Percentiles rank a stretch among this genome's conserved stretches.
Evolutionary conservation across 2,797 vertebrate genomes (phyloP).

Genomic region (Lateolabrax maculatus): DNA sequence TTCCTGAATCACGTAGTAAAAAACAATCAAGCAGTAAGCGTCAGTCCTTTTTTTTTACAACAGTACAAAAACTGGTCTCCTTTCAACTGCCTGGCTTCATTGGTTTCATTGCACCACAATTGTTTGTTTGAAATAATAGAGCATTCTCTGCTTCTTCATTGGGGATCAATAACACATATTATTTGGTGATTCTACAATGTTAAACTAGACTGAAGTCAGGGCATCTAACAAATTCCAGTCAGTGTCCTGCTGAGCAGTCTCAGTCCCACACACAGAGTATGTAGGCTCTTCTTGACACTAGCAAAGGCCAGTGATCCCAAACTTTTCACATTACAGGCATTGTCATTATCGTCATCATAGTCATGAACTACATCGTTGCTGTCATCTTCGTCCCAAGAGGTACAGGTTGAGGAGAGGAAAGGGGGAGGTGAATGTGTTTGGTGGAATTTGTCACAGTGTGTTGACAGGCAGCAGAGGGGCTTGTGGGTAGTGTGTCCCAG

Average conservation of each 20-base stretch:
- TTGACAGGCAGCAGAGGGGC: conserved; percentile 57
- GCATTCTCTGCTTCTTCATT: conserved; percentile 23
- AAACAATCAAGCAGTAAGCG: conserved; percentile 24
- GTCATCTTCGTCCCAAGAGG: conserved; percentile 30
- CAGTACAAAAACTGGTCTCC: conserved; percentile 40
- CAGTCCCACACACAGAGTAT: conserved; percentile 38
- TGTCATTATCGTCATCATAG: conserved; percentile 54
- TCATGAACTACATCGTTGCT: conserved; percentile 32
- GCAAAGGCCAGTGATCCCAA: conserved; percentile 58
- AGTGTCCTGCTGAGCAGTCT: conserved; percentile 32
- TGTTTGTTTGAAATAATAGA: conserved; percentile 28
- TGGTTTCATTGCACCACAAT: conserved; percentile 35
- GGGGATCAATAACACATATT: conserved; percentile 37
- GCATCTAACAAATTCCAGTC: conserved; percentile 28
- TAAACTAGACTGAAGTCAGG: conserved; percentile 42
- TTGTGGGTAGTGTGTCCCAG: conserved; percentile 43
- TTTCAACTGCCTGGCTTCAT: conserved; percentile 41
- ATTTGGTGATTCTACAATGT: conserved; percentile 48
- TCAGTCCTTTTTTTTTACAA: conserved; percentile 54
- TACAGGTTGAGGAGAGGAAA: conserved; percentile 20
- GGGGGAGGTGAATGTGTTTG: neutral
- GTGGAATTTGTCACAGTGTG: conserved; percentile 53
- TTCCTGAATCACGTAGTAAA: conserved; percentile 38
- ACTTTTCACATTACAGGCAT: conserved; percentile 82
- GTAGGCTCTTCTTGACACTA: conserved; percentile 42